phyloP scores from a whole-genome alignment of 1,140 invertebrate genomes.

The Drosophila kohkoa region DNA sequence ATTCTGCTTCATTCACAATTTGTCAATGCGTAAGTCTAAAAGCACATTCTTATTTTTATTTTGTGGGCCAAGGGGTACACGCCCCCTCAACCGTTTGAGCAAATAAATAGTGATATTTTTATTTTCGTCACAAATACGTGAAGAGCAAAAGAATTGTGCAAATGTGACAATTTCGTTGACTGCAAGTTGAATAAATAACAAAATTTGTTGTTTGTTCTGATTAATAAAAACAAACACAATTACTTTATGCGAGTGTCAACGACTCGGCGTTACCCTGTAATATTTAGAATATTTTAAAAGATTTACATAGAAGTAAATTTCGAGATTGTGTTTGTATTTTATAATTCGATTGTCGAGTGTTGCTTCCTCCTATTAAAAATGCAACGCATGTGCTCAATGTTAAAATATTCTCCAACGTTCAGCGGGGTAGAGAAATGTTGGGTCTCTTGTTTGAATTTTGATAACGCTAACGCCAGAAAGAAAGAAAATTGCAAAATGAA shows the following conservation, averaged over 20 bases:
- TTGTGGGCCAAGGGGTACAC: not conserved
- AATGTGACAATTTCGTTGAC: slow-evolving; percentile 20
- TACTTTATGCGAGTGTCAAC: not conserved
- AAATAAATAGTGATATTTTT: slow-evolving; percentile 56
- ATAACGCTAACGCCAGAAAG: slow-evolving; percentile 25
- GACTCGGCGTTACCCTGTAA: slow-evolving; percentile 13
- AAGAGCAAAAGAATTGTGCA: slow-evolving; percentile 25
- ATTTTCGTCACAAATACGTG: slow-evolving; percentile 45
- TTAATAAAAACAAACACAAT: slow-evolving; percentile 12
- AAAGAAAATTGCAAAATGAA: slow-evolving; percentile 56
- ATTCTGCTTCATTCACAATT: slow-evolving; percentile 37
- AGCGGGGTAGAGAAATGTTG: not conserved
- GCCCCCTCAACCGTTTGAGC: slow-evolving; percentile 3
- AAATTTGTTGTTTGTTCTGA: slow-evolving; percentile 29
- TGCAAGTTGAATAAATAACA: slow-evolving; percentile 56
- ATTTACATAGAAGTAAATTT: no score
- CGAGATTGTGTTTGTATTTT: no score
- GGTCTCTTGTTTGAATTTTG: slow-evolving; percentile 54
- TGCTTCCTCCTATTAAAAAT: no score
- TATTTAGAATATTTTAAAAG: no score
- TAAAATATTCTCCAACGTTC: no score
- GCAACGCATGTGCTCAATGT: no score
- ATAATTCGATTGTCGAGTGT: no score
- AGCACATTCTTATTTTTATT: slow-evolving; percentile 21
- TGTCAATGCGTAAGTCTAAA: slow-evolving; percentile 56